Base-by-base conservation (phyloP, 2,113 vertebrate genomes). In the Donacobius atricapilla region DNA sequence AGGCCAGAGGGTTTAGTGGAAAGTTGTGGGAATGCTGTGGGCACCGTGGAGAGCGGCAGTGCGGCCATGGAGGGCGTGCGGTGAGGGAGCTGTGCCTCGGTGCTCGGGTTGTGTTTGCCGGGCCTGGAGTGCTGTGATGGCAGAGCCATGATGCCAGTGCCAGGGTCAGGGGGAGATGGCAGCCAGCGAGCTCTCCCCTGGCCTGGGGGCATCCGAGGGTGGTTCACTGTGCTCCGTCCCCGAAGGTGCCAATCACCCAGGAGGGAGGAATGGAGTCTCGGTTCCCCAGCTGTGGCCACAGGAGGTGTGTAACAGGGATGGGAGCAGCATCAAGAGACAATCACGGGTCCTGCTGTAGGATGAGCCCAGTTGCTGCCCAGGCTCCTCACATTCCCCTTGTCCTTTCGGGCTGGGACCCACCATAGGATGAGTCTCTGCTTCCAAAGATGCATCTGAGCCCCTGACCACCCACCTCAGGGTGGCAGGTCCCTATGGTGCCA, bases 281-380 rank as follows among this genome's bases (percentile, higher is more conserved):
- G 45, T 65, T 64, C 5, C 45, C 75, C 37, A 3, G 37, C n/a
- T 57, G 78, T 5, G 9, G 79, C 58, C 10, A 0, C 7, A 7
- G 91, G 54, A n/a, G 28, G 22, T 10, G 47, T 60, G 56, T 10
- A 2, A 56, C 6, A 13, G 77, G 88, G 33, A 24, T 5, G 1
- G 25, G 22, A 35, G 15, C 58, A 51, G 71, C 92, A 19, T 9
- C 35, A 8, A 81, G 90, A 81, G 96, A 97, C 96, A 97, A 96
- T 97, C 96, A 87, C 0, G 31, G 75, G 23, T 78, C 92, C 76
- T 77, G 71, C 68, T 78, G 47, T 30, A 2, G 8, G 56, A 51
- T 4, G 4, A 40, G 25, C 27, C 54, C 77, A 45, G 44, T 37
- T 6, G 20, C 69, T 92, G 42, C 56, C 33, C 76, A 57, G 33